These are phyloP conservation scores for Sebastes aleutianus DNA, from an alignment of 2,797 vertebrate genomes.

Conservation along the genomic window DNA sequence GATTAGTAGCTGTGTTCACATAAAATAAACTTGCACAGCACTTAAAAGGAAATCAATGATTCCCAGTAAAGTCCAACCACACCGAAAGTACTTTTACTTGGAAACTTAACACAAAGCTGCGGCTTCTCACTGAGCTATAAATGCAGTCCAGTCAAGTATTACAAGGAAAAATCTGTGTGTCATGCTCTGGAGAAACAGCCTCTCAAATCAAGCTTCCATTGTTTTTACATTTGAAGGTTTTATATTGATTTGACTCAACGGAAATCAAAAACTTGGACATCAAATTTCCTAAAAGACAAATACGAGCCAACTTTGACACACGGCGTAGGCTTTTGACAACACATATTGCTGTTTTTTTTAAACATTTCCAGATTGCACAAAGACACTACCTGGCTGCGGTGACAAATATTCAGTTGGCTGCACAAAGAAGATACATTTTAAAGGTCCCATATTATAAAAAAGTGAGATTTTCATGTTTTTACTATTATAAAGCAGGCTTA, in stretches of 20 bases:
- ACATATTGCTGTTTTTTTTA: background rate
- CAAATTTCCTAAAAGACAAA: background rate
- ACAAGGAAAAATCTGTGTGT: background rate
- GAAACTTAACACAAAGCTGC: background rate
- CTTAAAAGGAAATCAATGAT: background rate
- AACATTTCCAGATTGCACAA: background rate
- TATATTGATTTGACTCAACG: background rate
- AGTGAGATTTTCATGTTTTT: no score
- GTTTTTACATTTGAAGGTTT: background rate
- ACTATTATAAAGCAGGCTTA: no score
- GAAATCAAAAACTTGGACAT: background rate
- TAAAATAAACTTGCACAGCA: background rate
- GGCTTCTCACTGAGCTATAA: no score
- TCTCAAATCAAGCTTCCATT: background rate
- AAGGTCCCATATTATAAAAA: no score
- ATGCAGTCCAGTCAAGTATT: background rate
- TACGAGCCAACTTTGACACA: background rate
- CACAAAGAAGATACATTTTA: background rate
- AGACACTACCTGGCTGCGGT: fast-evolving
- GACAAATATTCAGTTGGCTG: background rate
- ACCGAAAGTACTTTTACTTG: background rate
- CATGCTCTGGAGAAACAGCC: background rate
- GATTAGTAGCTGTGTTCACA: background rate
- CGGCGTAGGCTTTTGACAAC: background rate
- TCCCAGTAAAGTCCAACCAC: background rate